Conservation (phyloP, 2,113 vertebrate genomes). For the Reinhardtius hippoglossoides region DNA sequence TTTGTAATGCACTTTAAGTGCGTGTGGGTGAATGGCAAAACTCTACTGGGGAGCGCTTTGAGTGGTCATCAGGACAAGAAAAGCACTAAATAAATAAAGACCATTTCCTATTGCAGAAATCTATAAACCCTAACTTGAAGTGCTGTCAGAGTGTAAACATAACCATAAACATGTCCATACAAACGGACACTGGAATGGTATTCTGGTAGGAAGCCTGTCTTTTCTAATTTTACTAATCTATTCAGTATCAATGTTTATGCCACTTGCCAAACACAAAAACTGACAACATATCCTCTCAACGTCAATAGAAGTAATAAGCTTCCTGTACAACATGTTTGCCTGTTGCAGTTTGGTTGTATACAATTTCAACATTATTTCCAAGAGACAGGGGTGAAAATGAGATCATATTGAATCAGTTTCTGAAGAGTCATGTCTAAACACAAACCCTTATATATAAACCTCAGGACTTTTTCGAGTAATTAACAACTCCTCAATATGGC, state of each 20-base stretch:
- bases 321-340: too few species aligned
- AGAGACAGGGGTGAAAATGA: neutral
- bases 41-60: too few species aligned
- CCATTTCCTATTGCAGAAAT: too few species aligned
- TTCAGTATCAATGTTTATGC: neutral
- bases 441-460: neutral
- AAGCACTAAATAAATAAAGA: too few species aligned
- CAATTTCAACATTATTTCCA: neutral
- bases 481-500: neutral
- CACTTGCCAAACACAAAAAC: neutral
- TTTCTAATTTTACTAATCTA: neutral
- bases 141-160: neutral
- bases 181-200: too few species aligned
- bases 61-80: too few species aligned
- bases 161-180: neutral
- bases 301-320: neutral
- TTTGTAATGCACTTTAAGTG: too few species aligned
- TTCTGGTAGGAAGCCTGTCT: neutral
- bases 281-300: neutral
- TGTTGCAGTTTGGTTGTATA: neutral
- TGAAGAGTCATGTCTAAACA: too few species aligned
- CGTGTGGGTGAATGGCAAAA: too few species aligned
- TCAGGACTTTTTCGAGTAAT: neutral
- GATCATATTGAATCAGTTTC: neutral
- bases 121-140: too few species aligned